Evolutionary conservation across 2,113 vertebrate genomes (phyloP).

Genomic region (Neogobius melanostomus): DNA sequence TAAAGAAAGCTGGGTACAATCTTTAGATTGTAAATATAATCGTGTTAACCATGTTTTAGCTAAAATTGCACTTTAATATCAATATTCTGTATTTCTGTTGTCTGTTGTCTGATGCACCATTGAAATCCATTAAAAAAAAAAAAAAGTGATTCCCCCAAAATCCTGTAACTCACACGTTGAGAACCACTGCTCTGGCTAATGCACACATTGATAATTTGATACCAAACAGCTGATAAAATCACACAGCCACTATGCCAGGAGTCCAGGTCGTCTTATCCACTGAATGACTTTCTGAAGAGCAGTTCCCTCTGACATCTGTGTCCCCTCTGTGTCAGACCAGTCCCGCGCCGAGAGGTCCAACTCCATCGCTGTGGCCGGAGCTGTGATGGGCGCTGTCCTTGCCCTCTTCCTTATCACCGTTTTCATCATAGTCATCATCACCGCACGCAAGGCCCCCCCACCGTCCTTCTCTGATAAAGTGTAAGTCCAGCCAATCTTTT

Average conservation of each 20-base stretch:
- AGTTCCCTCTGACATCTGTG: background rate
- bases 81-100: no score
- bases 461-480: constrained; percentile 73
- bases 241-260: background rate
- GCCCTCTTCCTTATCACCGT: constrained; percentile 89
- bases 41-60: no score
- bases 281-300: background rate
- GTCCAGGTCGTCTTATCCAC: background rate
- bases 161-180: no score
- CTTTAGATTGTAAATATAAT: no score
- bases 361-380: constrained; percentile 87
- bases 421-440: constrained; percentile 88
- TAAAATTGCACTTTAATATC: no score
- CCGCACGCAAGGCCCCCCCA: constrained; percentile 76
- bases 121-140: no score
- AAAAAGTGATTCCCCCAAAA: no score
- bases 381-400: constrained; percentile 90
- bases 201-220: no score
- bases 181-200: no score
- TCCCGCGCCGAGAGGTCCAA: constrained; percentile 81
- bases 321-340: constrained; percentile 66
- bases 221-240: no score
- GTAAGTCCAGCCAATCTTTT: constrained; percentile 65
- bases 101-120: no score
- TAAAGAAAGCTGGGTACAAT: no score